Evolutionary conservation across 2,797 vertebrate genomes (phyloP), one percentile per base, ranked within the genome.

Genomic region (Balearica regulorum): DNA sequence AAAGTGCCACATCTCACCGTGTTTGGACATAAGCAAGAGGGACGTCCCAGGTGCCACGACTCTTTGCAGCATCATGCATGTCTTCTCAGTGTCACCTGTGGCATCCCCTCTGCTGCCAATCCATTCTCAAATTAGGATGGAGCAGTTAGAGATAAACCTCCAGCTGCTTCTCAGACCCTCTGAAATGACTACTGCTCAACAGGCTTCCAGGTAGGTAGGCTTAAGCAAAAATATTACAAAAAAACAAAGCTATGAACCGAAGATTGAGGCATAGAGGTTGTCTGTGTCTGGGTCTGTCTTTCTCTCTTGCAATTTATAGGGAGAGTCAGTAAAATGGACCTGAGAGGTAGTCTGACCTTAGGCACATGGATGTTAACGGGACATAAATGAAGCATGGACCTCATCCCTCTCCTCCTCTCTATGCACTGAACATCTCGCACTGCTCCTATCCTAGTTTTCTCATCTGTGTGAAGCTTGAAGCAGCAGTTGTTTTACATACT

Each of bases 1-100:
- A n/a, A 81, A 81, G 16, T 19, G 4, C 10, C 33, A 18, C 35
- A 53, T 26, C 15, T 80, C 18, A 16, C 8, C 20, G 12, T 46
- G 6, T 25, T 75, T 7, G 7, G 54, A 44, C 0, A 0, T 33
- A 69, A 83, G 9, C 46, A 35, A 22, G 33, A 68, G 11, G 16
- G 54, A 66, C 5, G 13, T 68, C 16, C 11, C 43, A 87, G 17
- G 10, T 83, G 37, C 25, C 10, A 1, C 16, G 58, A 39, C 3
- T 13, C 3, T 13, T 31, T 65, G 1, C 18, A 46, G 19, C 49
- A 35, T 55, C 25, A 18, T 5, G 3, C 0, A 0, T 61, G 19
- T 48, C 53, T 54, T 85, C 28, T 39, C 1, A 0, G 10, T 37
- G 28, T 41, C 43, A 18, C 12, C 6, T 2, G 6, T 21, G 24